Conservation (phyloP, 2,888 invertebrate species). For the Ptycholaimellus sp. region DNA sequence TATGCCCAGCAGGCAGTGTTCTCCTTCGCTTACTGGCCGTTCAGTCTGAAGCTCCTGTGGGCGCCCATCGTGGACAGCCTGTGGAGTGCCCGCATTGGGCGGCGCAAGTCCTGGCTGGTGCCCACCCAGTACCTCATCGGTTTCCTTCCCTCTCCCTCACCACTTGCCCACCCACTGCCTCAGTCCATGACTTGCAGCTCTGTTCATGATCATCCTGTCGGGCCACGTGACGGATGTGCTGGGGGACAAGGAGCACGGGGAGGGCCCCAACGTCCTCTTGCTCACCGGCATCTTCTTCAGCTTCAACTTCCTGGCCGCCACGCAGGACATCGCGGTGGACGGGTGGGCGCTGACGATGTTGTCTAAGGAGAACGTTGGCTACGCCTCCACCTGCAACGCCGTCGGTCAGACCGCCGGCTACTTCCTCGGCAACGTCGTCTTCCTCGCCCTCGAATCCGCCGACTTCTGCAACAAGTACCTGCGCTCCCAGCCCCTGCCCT, state of each 20-base stretch:
- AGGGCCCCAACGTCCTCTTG: conserved; percentile 41
- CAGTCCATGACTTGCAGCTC: conserved; percentile 6
- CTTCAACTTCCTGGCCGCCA: conserved; percentile 83
- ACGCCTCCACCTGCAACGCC: conserved; percentile 94
- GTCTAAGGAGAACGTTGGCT: conserved; percentile 74
- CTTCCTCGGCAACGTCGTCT: conserved; percentile 81
- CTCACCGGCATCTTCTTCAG: conserved; percentile 65
- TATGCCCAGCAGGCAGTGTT: conserved; percentile 62
- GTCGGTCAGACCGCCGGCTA: conserved; percentile 95
- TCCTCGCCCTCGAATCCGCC: conserved; percentile 77
- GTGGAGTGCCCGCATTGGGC: conserved; percentile 51
- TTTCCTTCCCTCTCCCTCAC: conserved; percentile 5
- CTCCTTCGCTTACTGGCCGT: conserved; percentile 32
- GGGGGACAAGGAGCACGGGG: conserved; percentile 12
- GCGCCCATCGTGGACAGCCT: conserved; percentile 89
- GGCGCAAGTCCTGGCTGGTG: conserved; percentile 57
- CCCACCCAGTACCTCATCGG: conserved; percentile 32
- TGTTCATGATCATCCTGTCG: conserved; percentile 68
- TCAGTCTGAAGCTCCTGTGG: conserved; percentile 76
- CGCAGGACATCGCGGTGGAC: conserved; percentile 97
- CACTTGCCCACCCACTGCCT: conserved; percentile 32
- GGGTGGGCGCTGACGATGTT: conserved; percentile 99
- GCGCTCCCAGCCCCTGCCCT: conserved; percentile 42
- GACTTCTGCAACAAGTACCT: conserved; percentile 84
- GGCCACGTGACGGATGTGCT: conserved; percentile 25